Conservation (phyloP, 2,113 vertebrate genomes). For the Rhinopomastus cyanomelas region DNA sequence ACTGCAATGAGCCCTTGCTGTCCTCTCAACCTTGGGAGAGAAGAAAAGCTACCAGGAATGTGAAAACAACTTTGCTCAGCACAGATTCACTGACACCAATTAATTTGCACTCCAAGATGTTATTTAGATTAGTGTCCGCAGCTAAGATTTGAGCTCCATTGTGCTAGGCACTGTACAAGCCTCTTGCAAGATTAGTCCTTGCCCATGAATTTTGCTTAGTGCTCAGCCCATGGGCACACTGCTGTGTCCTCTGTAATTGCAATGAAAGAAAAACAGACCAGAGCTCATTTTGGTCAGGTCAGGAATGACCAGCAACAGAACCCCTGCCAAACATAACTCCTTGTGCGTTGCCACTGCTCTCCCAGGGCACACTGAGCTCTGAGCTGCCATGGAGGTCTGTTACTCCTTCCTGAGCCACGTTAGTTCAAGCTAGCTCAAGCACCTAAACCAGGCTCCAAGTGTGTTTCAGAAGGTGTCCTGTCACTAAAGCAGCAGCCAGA, state of each 20-base stretch:
- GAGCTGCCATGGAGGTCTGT: background rate
- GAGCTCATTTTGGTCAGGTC: background rate
- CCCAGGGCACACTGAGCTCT: background rate
- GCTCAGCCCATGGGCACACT: background rate
- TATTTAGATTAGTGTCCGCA: background rate
- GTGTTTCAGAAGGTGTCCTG: background rate
- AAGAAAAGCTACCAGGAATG: background rate
- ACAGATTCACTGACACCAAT: background rate
- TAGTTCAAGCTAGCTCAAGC: background rate
- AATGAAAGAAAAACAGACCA: background rate
- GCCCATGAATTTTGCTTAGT: background rate
- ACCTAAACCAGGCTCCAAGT: background rate
- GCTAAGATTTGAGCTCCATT: background rate
- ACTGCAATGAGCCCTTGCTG: background rate
- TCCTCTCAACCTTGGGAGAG: background rate
- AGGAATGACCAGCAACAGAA: background rate
- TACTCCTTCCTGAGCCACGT: background rate
- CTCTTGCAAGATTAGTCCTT: background rate
- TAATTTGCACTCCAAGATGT: background rate
- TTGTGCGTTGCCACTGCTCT: background rate
- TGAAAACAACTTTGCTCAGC: background rate
- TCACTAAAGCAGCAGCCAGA: background rate
- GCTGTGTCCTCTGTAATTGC: background rate
- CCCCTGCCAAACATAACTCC: rapidly evolving
- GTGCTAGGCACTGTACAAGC: background rate